These are phyloP conservation scores for Leptinotarsa rubiginosa DNA, from an alignment of 2,888 invertebrate genomes.

Conservation along the genomic window DNA sequence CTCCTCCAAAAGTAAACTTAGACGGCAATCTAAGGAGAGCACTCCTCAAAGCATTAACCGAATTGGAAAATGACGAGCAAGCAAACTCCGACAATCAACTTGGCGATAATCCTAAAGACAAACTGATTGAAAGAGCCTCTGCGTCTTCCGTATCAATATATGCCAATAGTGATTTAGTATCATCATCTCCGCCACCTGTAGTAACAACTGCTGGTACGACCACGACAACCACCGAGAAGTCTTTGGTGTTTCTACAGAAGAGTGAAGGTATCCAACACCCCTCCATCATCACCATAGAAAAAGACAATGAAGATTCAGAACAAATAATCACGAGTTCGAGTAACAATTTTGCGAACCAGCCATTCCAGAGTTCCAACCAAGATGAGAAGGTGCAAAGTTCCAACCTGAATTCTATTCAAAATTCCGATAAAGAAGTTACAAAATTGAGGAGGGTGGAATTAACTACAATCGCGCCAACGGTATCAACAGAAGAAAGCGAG, in stretches of 20 bases:
- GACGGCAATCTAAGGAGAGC: constrained; percentile 82
- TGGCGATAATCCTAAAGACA: constrained; percentile 56
- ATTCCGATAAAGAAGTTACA: constrained; percentile 29
- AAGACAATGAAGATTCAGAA: constrained; percentile 53
- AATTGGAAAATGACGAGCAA: constrained; percentile 76
- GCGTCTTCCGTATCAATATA: constrained; percentile 73
- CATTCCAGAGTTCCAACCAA: constrained; percentile 39
- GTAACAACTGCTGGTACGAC: constrained; percentile 25
- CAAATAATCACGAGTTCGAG: constrained; percentile 60
- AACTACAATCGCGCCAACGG: constrained; percentile 69
- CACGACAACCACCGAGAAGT: constrained; percentile 38
- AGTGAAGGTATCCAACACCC: constrained; percentile 57
- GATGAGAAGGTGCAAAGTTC: constrained; percentile 24
- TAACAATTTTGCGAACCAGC: constrained; percentile 51
- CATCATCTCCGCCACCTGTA: constrained; percentile 63
- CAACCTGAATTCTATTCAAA: constrained; percentile 36
- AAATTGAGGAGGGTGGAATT: constrained; percentile 40
- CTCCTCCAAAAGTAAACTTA: constrained; percentile 67
- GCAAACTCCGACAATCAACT: constrained; percentile 63
- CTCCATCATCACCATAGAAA: constrained; percentile 55
- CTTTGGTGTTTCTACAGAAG: constrained; percentile 59
- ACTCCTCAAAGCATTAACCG: constrained; percentile 79
- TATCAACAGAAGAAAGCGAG: constrained; percentile 77
- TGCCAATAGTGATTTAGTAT: constrained; percentile 32
- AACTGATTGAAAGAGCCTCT: constrained; percentile 65